Evolutionary conservation across 2,113 vertebrate species (phyloP).

Genomic region (Actinemys pallida): DNA sequence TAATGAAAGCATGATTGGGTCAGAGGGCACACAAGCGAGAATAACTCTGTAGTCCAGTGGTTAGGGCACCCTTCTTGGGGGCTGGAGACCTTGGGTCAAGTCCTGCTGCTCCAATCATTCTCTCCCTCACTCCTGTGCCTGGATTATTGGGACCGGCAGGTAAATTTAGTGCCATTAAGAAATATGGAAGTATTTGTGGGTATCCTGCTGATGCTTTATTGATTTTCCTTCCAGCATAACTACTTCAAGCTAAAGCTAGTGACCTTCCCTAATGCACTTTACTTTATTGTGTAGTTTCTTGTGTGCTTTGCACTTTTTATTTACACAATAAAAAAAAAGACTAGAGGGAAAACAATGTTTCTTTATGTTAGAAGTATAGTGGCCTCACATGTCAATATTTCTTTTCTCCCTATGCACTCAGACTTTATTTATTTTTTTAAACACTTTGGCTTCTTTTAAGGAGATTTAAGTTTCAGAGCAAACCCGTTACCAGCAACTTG

Average conservation of each 20-base stretch:
- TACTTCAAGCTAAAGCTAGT: constrained; percentile 11
- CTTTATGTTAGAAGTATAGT: constrained; percentile 58
- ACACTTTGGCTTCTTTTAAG: constrained; percentile 72
- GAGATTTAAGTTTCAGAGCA: constrained; percentile 69
- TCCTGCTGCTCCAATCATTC: neutral
- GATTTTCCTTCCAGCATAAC: neutral
- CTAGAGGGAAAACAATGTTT: constrained; percentile 68
- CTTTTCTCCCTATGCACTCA: constrained; percentile 69
- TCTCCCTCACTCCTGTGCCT: neutral
- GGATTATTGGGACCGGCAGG: neutral
- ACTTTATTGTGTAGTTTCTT: constrained; percentile 42
- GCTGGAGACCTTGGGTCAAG: neutral
- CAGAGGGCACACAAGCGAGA: neutral
- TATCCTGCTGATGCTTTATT: neutral
- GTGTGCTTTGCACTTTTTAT: constrained; percentile 33
- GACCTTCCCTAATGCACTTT: neutral
- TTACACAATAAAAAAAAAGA: constrained; percentile 60
- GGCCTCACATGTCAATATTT: constrained; percentile 72
- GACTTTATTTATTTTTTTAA: constrained; percentile 79
- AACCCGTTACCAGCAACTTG: constrained; percentile 65
- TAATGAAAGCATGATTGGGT: neutral
- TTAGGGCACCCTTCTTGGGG: neutral
- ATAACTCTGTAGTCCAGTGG: neutral
- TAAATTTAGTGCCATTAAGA: constrained; percentile 23
- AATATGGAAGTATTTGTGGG: neutral